Conservation (phyloP, 2,797 vertebrate species). For the Macrochelys suwanniensis region DNA sequence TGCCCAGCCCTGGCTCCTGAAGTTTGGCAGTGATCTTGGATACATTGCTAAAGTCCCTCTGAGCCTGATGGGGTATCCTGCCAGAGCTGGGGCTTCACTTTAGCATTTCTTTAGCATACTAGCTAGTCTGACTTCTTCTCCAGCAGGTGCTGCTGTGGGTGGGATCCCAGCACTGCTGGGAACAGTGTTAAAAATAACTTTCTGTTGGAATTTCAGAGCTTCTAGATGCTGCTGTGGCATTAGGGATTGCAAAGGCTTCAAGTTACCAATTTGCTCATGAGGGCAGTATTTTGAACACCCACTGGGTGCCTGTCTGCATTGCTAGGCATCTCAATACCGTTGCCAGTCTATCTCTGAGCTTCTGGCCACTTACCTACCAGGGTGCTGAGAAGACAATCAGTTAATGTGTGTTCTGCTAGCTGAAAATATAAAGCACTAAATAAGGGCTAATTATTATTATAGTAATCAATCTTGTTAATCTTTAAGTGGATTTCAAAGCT, state of each 20-base stretch:
- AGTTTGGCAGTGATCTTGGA: neutral
- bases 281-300: neutral
- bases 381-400: neutral
- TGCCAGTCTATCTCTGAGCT: neutral
- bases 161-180: neutral
- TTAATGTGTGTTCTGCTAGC: neutral
- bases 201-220: neutral
- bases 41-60: neutral
- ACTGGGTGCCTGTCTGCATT: neutral
- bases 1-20: neutral
- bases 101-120: neutral
- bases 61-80: neutral
- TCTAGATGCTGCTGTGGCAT: neutral
- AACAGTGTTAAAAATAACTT: neutral
- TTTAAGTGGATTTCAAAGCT: slow-evolving; percentile 38
- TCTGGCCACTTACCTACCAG: neutral
- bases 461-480: slow-evolving; percentile 57
- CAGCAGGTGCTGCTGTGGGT: neutral
- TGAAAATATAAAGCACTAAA: slow-evolving; percentile 45
- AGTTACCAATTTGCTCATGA: neutral
- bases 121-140: neutral
- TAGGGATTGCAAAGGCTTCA: neutral
- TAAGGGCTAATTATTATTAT: slow-evolving; percentile 59
- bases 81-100: neutral
- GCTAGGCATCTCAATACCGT: rapidly evolving